phyloP scores from a whole-genome alignment of 2,113 vertebrate genomes.

The Solea senegalensis region DNA sequence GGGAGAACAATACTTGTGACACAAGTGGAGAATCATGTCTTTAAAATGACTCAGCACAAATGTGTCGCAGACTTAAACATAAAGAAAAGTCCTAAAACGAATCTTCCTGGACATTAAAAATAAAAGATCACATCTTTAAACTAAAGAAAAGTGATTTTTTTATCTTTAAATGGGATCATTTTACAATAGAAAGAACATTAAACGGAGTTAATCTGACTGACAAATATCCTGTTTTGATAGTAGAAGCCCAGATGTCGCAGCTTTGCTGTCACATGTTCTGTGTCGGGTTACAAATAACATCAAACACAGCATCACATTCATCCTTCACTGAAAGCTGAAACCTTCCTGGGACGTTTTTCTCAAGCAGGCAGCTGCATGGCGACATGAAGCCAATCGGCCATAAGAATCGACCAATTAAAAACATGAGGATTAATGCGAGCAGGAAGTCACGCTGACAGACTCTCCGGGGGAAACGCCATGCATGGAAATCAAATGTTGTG shows the following conservation, averaged over 20 bases:
- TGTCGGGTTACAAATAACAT: not conserved
- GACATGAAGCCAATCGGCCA: constrained; percentile 37
- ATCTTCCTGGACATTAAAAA: too few relatives aligned
- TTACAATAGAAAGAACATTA: too few relatives aligned
- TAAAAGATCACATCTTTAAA: too few relatives aligned
- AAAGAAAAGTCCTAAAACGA: too few relatives aligned
- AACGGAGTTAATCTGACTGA: not conserved
- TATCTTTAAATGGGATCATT: too few relatives aligned
- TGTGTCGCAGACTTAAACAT: too few relatives aligned
- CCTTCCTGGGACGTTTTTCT: constrained; percentile 17
- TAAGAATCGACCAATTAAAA: constrained; percentile 49
- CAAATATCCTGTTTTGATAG: not conserved
- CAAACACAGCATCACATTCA: not conserved
- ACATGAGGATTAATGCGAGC: constrained; percentile 52
- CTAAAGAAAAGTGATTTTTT: too few relatives aligned
- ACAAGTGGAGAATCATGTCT: too few relatives aligned
- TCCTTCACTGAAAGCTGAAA: constrained; percentile 14
- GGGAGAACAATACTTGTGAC: too few relatives aligned
- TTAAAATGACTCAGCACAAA: too few relatives aligned
- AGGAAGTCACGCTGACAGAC: constrained; percentile 51
- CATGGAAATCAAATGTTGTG: constrained; percentile 49
- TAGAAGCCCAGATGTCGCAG: not conserved
- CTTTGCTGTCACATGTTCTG: not conserved
- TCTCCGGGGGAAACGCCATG: constrained; percentile 38
- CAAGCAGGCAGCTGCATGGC: constrained; percentile 11